Evolutionary conservation across 2,888 invertebrate species (phyloP), one percentile per base, ranked within the genome.

Genomic region (Habroteleia sp.): DNA sequence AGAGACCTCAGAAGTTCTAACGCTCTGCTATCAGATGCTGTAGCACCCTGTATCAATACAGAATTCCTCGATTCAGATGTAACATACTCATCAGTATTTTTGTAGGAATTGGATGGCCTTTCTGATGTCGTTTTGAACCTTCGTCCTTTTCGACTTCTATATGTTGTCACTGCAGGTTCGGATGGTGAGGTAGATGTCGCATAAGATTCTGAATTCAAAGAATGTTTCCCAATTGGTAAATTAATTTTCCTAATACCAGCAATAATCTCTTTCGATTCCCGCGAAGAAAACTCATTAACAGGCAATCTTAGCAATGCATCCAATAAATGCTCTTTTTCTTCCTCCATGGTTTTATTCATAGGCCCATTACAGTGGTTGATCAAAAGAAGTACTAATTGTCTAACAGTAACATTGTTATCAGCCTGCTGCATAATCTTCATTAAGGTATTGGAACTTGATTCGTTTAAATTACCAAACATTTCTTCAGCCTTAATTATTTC

Each of bases 401-500:
- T 90, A 0, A 95, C 94, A 0, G 94, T 92, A 62, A 93, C 93
- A 78, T 95, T 94, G 78, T 92, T 92, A 79, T 93, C 93, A 0
- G 95, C 95, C 84, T 94, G 94, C 82, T 94, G 93, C 95, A 96
- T 95, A 29, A 95, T 94, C 72, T 92, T 92, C 91, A 95, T 92
- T 56, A 96, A 89, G 78, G 94, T 94, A 71, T 92, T 91, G 0
- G 93, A 92, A 72, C 94, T 94, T 0, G 94, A 93, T 5, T 93
- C 93, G 81, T 95, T 95, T 73, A 95, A 90, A 10, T 92, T 93
- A 0, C 93, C 93, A 84, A 95, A 93, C 80, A 95, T 92, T 87
- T 94, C 92, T 80, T 94, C 93, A 0, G 95, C 93, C 79, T 93
- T 93, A 80, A 92, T 91, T 41, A 93, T 91, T 63, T 92, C 91